Percentiles rank a stretch among this genome's conserved stretches.
Evolutionary conservation across 2,888 invertebrate species (phyloP).

Genomic region (Cheilosia vulpina): DNA sequence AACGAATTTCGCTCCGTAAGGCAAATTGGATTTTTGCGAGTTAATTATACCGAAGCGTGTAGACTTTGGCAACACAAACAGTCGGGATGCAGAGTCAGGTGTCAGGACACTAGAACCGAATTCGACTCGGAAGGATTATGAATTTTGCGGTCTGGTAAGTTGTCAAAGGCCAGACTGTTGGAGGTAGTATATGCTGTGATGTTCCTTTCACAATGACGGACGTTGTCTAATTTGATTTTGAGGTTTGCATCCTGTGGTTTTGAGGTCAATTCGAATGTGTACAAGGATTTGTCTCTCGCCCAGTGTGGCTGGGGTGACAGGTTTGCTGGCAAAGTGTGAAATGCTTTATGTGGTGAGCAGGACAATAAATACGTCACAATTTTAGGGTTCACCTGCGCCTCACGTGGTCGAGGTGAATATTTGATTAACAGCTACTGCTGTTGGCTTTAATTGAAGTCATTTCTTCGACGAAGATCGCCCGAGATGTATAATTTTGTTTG

Average conservation of each 20-base stretch:
- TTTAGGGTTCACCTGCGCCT: slow-evolving; percentile 13
- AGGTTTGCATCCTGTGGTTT: slow-evolving; percentile 57
- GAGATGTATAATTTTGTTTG: neutral
- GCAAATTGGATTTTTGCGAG: slow-evolving; percentile 60
- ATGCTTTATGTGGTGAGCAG: slow-evolving; percentile 25
- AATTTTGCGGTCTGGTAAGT: slow-evolving; percentile 62
- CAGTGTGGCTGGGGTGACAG: slow-evolving; percentile 33
- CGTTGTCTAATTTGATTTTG: slow-evolving; percentile 55
- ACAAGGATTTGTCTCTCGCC: slow-evolving; percentile 33
- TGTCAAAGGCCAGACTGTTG: slow-evolving; percentile 29
- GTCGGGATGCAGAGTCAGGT: slow-evolving; percentile 57
- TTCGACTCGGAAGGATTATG: slow-evolving; percentile 70
- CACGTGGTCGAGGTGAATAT: slow-evolving; percentile 56
- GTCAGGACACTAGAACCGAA: slow-evolving; percentile 41
- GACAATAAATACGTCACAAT: slow-evolving; percentile 42
- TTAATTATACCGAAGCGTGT: slow-evolving; percentile 43
- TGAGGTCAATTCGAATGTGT: slow-evolving; percentile 38
- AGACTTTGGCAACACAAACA: slow-evolving; percentile 66
- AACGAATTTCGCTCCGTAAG: slow-evolving; percentile 20
- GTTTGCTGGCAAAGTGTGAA: slow-evolving; percentile 46
- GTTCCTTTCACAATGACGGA: neutral
- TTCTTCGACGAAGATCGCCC: neutral
- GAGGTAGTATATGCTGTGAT: neutral
- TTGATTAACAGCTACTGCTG: slow-evolving; percentile 58
- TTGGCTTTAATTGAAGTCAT: slow-evolving; percentile 23